Base-by-base conservation (phyloP, 2,888 invertebrate genomes). In the Heliconius cydno region DNA sequence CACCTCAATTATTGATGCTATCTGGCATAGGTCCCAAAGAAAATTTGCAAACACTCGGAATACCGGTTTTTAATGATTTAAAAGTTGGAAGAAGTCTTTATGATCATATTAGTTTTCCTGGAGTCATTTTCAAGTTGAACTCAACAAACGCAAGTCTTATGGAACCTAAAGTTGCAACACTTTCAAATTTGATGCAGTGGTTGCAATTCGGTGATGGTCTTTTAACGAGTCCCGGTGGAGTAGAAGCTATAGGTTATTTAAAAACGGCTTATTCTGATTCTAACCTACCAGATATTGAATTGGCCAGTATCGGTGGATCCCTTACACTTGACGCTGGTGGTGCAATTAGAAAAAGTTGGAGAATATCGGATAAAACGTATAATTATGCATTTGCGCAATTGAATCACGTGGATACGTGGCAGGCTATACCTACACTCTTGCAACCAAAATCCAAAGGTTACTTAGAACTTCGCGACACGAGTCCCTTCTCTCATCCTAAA, bases 1-100 rank as follows among this genome's bases (percentile, higher is more conserved):
- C 98, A 0, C 98, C 99, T 0, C 98, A 99, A 89, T 88, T 99
- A 25, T 95, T 99, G n/a, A 98, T 99, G 98, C 91, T 99, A 3
- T 98, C 98, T 9, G 98, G 98, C 19, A 88, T 96, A 22, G 96
- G 96, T 0, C 96, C 96, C 0, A 89, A 90, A 80, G 91, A 96
- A 81, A 95, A 97, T 86, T 91, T 97, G 3, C 88, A 95, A 80
- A 90, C 94, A 13, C 90, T 96, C 9, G 95, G 94, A 0, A 96
- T 97, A 80, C 96, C 96, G 0, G 91, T 97, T 1, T 86, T 97
- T 2, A 90, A 96, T 77, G 95, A 97, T 83, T 89, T 97, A 75
- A 96, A 96, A 25, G 97, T 97, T 15, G 97, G 97, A 4, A 92
- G 95, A 84, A 96, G 95, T 79, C 86, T 97, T 79, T 96, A 96